Conservation (phyloP, 2,797 vertebrate species). For the Centroberyx gerrardi region DNA sequence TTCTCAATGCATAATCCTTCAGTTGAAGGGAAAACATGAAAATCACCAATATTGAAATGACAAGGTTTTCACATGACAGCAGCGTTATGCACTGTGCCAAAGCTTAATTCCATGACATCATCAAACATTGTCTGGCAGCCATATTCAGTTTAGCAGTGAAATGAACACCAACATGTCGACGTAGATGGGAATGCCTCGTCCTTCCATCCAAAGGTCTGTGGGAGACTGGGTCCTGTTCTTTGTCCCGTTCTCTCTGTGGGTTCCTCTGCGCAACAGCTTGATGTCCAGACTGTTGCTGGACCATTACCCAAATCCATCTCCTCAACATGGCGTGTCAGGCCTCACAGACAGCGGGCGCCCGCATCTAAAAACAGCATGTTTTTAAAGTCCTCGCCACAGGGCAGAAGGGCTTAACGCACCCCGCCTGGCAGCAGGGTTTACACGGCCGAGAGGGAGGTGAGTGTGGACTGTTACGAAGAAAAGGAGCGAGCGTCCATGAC, state of each 20-base stretch:
- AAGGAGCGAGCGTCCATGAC: background rate
- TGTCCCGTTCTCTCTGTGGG: constrained; percentile 37
- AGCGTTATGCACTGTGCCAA: too few species aligned
- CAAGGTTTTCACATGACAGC: too few species aligned
- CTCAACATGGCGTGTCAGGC: constrained; percentile 42
- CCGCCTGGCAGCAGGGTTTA: constrained; percentile 1
- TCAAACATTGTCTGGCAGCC: constrained; percentile 25
- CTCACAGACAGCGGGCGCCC: constrained; percentile 53
- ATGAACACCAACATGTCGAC: background rate
- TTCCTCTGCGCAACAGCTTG: constrained; percentile 49
- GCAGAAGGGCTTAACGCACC: constrained; percentile 33
- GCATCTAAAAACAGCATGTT: constrained; percentile 64
- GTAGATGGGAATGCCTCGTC: constrained; percentile 1
- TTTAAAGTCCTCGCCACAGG: constrained; percentile 58
- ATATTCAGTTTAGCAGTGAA: constrained; percentile 9
- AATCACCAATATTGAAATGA: too few species aligned
- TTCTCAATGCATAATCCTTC: too few species aligned
- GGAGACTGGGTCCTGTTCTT: constrained; percentile 34
- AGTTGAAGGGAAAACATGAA: too few species aligned
- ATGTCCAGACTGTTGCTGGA: constrained; percentile 63
- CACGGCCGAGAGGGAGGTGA: background rate
- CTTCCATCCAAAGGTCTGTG: constrained; percentile 33
- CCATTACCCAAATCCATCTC: constrained; percentile 76
- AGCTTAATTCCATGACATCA: too few species aligned
- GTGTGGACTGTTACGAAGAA: background rate